Percentiles rank a stretch among this genome's conserved stretches.
phyloP scores from a whole-genome alignment of 2,888 invertebrate genomes.

The Drosophila longiperda region DNA sequence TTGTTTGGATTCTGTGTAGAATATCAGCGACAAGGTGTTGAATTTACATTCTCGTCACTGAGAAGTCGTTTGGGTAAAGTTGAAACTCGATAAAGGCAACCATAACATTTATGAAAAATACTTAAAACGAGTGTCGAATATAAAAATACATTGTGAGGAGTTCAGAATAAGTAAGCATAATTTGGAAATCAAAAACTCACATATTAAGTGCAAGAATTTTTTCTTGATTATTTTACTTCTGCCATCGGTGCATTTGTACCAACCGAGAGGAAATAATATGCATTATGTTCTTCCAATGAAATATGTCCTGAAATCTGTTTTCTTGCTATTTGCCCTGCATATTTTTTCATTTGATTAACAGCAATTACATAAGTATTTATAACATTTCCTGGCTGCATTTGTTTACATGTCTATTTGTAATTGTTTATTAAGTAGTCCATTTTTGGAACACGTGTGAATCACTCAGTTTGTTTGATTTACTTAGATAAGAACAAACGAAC shows the following conservation, averaged over 20 bases:
- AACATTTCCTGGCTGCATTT: not conserved
- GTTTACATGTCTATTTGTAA: not conserved
- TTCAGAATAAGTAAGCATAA: not conserved
- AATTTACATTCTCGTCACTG: conserved; percentile 31
- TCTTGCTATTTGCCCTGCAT: not conserved
- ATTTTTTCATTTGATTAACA: not conserved
- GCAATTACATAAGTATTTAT: not conserved
- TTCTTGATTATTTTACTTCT: not conserved
- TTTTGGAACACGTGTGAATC: conserved; percentile 31
- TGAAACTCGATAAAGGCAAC: not conserved
- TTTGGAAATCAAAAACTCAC: not conserved
- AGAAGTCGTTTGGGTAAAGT: conserved; percentile 8
- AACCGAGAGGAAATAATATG: not conserved
- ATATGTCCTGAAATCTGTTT: not conserved
- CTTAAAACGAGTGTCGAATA: conserved; percentile 4
- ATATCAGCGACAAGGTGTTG: conserved; percentile 31
- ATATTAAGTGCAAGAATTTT: not conserved
- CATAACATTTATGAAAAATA: not conserved
- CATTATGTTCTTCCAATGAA: not conserved
- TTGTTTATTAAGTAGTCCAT: conserved; percentile 7
- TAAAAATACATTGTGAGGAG: not conserved
- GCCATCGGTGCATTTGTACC: no score
- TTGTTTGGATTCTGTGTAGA: conserved; percentile 37
- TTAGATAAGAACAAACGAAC: conserved; percentile 30
- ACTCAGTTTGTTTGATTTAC: conserved; percentile 44